Evolutionary conservation across 2,113 vertebrate genomes (phyloP).

Genomic region (Suricata suricatta): DNA sequence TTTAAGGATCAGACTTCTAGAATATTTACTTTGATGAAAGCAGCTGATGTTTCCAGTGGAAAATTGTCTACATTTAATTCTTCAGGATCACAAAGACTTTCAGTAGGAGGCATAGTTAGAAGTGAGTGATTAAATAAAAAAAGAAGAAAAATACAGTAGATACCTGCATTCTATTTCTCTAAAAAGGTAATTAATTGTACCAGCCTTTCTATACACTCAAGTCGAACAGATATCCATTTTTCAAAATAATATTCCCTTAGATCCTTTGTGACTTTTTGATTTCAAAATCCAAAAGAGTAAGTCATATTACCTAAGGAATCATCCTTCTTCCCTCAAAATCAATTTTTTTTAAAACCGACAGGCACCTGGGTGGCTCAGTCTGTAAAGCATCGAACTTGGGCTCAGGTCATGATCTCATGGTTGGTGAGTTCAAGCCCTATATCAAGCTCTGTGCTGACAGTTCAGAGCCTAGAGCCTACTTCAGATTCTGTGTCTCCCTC

Average conservation of each 20-base stretch:
- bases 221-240: neutral
- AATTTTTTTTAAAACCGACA: neutral
- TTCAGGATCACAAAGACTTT: neutral
- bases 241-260: slow-evolving; percentile 18
- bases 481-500: too few species aligned
- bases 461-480: too few species aligned
- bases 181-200: neutral
- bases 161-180: neutral
- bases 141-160: neutral
- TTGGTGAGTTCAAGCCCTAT: too few species aligned
- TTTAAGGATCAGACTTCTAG: neutral
- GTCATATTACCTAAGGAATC: neutral
- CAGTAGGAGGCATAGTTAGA: neutral
- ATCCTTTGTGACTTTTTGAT: neutral
- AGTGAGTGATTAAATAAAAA: neutral
- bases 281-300: slow-evolving; percentile 34
- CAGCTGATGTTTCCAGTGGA: neutral
- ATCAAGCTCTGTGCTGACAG: too few species aligned
- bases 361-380: too few species aligned
- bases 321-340: neutral
- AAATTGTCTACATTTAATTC: slow-evolving; percentile 24
- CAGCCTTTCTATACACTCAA: neutral
- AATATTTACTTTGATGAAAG: slow-evolving; percentile 49
- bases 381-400: too few species aligned
- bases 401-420: too few species aligned